Evolutionary conservation across 2,113 vertebrate genomes (phyloP).

Genomic region (Channa maculata): DNA sequence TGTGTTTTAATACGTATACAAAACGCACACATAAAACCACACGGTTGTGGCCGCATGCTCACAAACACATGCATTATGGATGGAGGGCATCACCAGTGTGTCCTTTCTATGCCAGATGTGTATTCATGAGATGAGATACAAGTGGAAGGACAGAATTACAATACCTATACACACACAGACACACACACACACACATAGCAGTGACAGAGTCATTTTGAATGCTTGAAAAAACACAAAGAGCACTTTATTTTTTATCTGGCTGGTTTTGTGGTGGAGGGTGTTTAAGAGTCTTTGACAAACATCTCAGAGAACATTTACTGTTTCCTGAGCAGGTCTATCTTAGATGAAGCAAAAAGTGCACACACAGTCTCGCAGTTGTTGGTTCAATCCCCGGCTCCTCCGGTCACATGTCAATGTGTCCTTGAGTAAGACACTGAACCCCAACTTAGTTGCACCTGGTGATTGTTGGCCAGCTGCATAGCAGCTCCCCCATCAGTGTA

Average conservation of each 20-base stretch:
- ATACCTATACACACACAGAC: constrained; percentile 37
- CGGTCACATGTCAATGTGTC: too few relatives aligned
- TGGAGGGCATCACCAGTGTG: constrained; percentile 63
- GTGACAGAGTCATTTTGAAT: constrained; percentile 44
- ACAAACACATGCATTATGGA: constrained; percentile 70
- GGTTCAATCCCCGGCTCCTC: too few relatives aligned
- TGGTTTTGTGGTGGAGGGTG: constrained; percentile 18
- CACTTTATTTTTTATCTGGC: constrained; percentile 42
- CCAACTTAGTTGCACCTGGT: too few relatives aligned
- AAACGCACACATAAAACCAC: constrained; percentile 42
- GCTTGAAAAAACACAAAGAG: constrained; percentile 45
- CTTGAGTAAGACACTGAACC: too few relatives aligned
- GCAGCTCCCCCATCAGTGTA: too few relatives aligned
- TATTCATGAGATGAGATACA: constrained; percentile 68
- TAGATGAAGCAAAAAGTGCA: not conserved
- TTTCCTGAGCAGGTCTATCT: not conserved
- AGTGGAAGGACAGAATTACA: constrained; percentile 58
- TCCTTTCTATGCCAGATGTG: constrained; percentile 59
- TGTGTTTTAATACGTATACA: constrained; percentile 52
- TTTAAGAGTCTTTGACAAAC: constrained; percentile 13
- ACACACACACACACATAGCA: constrained; percentile 21
- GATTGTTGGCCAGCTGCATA: too few relatives aligned
- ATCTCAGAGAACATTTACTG: not conserved
- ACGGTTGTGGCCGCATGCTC: constrained; percentile 26
- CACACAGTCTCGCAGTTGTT: not conserved